phyloP scores from a whole-genome alignment of 1,140 invertebrate genomes.

The Brachystomella parvula region DNA sequence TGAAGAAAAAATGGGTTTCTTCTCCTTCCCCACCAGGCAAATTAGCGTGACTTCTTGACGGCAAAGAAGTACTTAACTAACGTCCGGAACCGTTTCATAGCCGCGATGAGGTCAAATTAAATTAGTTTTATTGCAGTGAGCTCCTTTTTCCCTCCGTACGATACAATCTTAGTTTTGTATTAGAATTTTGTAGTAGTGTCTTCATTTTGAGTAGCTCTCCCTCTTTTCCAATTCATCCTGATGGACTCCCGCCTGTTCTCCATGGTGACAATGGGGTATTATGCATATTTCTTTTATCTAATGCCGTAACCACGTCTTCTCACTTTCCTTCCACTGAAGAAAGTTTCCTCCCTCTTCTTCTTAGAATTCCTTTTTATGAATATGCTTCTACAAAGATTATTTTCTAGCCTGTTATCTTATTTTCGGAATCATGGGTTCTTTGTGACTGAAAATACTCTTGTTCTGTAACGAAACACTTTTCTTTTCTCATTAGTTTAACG shows the following conservation, averaged over 20 bases:
- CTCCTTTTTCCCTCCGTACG: conserved; percentile 11
- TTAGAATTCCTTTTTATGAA: neutral
- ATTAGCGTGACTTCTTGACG: too few species aligned
- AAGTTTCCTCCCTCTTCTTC: too few species aligned
- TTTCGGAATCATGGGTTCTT: conserved; percentile 2
- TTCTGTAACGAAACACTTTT: neutral
- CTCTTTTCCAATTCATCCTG: too few species aligned
- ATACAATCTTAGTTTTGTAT: too few species aligned
- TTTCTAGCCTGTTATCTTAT: conserved; percentile 2
- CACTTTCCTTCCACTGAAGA: conserved; percentile 1
- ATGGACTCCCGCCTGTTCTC: too few species aligned
- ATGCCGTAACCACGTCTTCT: conserved; percentile 6
- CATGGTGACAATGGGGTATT: conserved; percentile 7
- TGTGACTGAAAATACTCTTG: neutral
- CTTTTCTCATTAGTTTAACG: conserved; percentile 7
- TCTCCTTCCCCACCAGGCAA: too few species aligned
- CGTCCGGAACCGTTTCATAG: too few species aligned
- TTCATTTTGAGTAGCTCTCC: conserved; percentile 14
- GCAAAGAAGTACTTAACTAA: too few species aligned
- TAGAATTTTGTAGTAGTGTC: conserved; percentile 18
- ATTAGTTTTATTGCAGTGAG: too few species aligned
- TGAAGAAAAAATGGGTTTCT: too few species aligned
- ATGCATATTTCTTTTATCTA: conserved; percentile 12
- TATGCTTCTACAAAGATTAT: conserved; percentile 4
- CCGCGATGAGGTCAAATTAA: too few species aligned